Base-by-base conservation (phyloP, 2,888 invertebrate species). In the Hypsopygia costalis region DNA sequence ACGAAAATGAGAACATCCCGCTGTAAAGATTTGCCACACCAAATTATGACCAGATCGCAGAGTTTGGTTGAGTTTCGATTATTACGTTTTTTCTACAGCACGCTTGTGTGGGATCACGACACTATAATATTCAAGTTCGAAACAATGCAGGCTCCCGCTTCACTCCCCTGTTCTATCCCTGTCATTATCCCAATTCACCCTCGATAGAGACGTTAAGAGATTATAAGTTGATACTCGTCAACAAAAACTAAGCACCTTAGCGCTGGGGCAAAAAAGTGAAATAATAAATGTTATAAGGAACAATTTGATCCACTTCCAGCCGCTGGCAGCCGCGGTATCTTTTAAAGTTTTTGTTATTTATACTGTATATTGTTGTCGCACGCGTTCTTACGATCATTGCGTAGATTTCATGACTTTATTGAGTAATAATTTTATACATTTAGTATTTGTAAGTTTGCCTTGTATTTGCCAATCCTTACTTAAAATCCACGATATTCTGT, bases 111-210 rank as follows among this genome's bases (percentile, higher is more conserved):
- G 8, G n/a, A 22, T 22, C 37, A 22, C 25, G 11, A 8, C 11
- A 31, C 11, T 4, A 16, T 4, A 16, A n/a, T n/a, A n/a, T n/a
- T n/a, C n/a, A 2, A 36, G 21, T 11, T 4, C 6, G 16, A 36
- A 38, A 43, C 44, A 45, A 46, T 43, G 27, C 20, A 47, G 31
- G 44, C 50, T 60, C 47, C 49, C 40, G 42, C 44, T 44, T 44
- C 45, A 46, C 25, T 25, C n/a, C 49, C 55, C 54, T 52, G 55
- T 57, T 56, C 52, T 55, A 44, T 59, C 59, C 58, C 64, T 58
- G 57, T 74, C 68, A 78, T 76, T 75, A 79, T 76, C 77, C 65
- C 64, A 67, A 71, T 69, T 65, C 69, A 64, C 66, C 62, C 69
- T 67, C 62, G 62, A 81, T 79, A 67, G 69, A 81, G 79, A 77